Percentiles rank a stretch among this genome's conserved stretches.
phyloP scores from a whole-genome alignment of 30 jellyfish, hydroid and myxozoan genomes.

The Aurelia sp. region DNA sequence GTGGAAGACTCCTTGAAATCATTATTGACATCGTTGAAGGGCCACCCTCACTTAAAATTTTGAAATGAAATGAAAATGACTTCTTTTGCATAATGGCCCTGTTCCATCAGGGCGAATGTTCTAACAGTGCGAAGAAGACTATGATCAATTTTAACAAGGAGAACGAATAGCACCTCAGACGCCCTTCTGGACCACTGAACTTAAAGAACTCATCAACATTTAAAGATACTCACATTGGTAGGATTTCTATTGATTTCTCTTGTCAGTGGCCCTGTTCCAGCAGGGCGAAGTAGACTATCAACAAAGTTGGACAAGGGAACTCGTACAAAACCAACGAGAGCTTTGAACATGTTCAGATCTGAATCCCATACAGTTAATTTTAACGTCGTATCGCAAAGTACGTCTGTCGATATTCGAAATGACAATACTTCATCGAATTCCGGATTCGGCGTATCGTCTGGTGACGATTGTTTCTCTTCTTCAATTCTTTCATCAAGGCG shows the following conservation, averaged over 20 bases:
- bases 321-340: conserved; percentile 58
- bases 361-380: conserved; percentile 82
- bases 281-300: conserved; percentile 63
- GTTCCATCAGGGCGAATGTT: too few species aligned
- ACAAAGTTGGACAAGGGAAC: conserved; percentile 62
- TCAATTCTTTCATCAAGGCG: conserved; percentile 58
- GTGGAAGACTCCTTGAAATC: too few species aligned
- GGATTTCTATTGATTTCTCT: conserved; percentile 59
- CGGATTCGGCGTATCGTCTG: conserved; percentile 96
- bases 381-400: conserved; percentile 54
- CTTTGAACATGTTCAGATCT: conserved; percentile 53
- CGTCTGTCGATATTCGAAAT: conserved; percentile 42
- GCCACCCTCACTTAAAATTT: too few species aligned
- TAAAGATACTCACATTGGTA: conserved; percentile 5
- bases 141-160: too few species aligned
- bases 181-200: too few species aligned
- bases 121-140: too few species aligned
- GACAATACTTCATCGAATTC: conserved; percentile 88
- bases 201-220: too few species aligned
- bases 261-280: conserved; percentile 77
- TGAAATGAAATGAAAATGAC: too few species aligned
- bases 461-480: conserved; percentile 86
- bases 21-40: too few species aligned
- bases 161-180: too few species aligned
- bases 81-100: too few species aligned